Evolutionary conservation across 2,888 invertebrate genomes (phyloP), one percentile per base, ranked within the genome.

Genomic region (Tetrapedia diversipes): DNA sequence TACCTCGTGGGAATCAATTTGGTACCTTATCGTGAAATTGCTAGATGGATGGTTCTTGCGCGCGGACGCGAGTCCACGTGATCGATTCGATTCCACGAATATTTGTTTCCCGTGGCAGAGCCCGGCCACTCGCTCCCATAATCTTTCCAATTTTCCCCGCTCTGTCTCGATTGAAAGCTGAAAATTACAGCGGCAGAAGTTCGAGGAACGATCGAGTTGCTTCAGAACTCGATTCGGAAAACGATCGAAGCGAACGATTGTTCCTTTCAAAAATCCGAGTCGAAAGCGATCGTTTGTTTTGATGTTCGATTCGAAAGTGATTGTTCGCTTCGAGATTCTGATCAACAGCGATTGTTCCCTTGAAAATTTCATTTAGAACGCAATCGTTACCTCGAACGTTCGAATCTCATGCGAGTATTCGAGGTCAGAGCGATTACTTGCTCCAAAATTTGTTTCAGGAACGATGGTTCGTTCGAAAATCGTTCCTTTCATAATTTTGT

Each of bases 1-100:
- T n/a, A 70, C 68, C 77, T 54, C 65, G 43, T 41, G 57, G 73
- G 59, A 76, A 75, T 68, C 71, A 82, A 76, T 71, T 65, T 69
- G 60, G 43, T 68, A 64, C 24, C 57, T 63, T 47, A 51, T 64
- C 57, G 57, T 32, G 63, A 59, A 64, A 64, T 27, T 32, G 54
- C 41, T 45, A 24, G 27, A 61, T 63, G 68, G 47, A 45, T 67
- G 76, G 34, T 70, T 45, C 45, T 66, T 39, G 43, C 4, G 43
- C 4, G 59, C 45, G 57, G 53, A 34, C 29, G 37, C 39, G 37
- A 37, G 37, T 19, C 22, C 54, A 7, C 22, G n/a, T 45, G 51
- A 67, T 68, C 61, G 77, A 75, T 29, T 32, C 63, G 43, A 49
- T 64, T 41, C 37, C 54, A 45, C 64, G 76, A 49, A 56, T 51